Percentiles rank a stretch among this genome's conserved stretches.
These are phyloP conservation scores for Eriocheir sinensis DNA, from an alignment of 1,140 invertebrate species.

Conservation along the genomic window DNA sequence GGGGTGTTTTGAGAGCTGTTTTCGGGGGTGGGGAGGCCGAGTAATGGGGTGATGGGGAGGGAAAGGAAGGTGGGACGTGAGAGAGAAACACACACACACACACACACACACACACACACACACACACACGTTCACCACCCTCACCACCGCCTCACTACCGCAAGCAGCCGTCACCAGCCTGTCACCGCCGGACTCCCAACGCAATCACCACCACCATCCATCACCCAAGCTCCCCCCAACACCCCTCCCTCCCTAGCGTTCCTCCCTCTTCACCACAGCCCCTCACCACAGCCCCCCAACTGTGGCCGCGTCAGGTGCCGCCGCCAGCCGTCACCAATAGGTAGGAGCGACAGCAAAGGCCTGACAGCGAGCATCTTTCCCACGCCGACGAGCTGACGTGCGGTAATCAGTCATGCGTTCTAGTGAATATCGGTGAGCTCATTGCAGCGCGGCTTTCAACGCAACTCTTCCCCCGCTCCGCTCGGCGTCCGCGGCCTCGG, in stretches of 20 bases:
- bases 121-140: not conserved
- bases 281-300: not conserved
- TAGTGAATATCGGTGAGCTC: not conserved
- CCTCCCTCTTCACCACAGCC: not conserved
- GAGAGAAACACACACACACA: not conserved
- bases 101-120: not conserved
- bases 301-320: not conserved
- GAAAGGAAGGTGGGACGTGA: not conserved
- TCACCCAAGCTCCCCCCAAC: not conserved
- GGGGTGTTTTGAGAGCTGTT: not conserved
- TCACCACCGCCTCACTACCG: not conserved
- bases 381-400: not conserved
- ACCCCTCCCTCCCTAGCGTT: not conserved
- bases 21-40: not conserved
- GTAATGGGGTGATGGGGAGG: not conserved
- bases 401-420: constrained; percentile 1
- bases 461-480: too few relatives aligned
- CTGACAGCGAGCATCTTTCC: constrained; percentile 2
- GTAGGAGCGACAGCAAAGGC: not conserved
- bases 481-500: too few relatives aligned
- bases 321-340: constrained; percentile 1
- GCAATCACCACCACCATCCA: constrained; percentile 31
- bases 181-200: constrained; percentile 26
- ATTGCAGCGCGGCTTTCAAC: too few relatives aligned
- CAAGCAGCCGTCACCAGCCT: constrained; percentile 4